Evolutionary conservation across 1,140 invertebrate genomes (phyloP).

Genomic region (Manduca sexta): DNA sequence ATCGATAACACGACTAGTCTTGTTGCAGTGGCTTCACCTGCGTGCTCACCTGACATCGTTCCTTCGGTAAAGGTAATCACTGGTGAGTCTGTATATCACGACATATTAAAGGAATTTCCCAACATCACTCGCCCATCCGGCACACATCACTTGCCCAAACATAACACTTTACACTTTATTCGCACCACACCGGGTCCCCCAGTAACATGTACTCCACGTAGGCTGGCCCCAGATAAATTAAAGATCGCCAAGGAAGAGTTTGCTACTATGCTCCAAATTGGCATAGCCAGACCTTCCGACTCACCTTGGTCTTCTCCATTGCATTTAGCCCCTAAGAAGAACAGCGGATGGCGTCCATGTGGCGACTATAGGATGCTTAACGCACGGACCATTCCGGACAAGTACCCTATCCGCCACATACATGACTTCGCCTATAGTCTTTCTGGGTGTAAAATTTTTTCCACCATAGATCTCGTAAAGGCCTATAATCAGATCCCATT

Average conservation of each 20-base stretch:
- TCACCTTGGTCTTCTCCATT: slow-evolving; percentile 52
- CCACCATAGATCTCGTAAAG: slow-evolving; percentile 12
- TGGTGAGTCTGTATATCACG: slow-evolving; percentile 15
- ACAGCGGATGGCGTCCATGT: slow-evolving; percentile 49
- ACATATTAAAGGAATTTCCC: slow-evolving; percentile 16
- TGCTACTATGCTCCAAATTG: slow-evolving; percentile 11
- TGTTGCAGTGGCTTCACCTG: slow-evolving; percentile 3
- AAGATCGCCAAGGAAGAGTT: slow-evolving; percentile 21
- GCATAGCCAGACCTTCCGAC: slow-evolving; percentile 29
- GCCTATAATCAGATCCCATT: slow-evolving; percentile 48
- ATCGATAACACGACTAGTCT: slow-evolving; percentile 17
- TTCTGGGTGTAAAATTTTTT: slow-evolving; percentile 10
- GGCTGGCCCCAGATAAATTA: slow-evolving; percentile 22
- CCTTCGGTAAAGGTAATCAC: slow-evolving; percentile 16
- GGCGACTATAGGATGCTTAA: slow-evolving; percentile 34
- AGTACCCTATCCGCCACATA: slow-evolving; percentile 51
- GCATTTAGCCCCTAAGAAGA: slow-evolving; percentile 58
- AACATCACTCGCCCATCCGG: slow-evolving; percentile 28
- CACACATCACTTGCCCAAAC: slow-evolving; percentile 9
- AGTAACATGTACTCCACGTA: slow-evolving; percentile 24
- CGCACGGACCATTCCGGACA: slow-evolving; percentile 44
- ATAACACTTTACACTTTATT: slow-evolving; percentile 31
- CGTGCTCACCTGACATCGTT: neutral
- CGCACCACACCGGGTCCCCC: slow-evolving; percentile 48
- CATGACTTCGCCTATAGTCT: slow-evolving; percentile 31